Conservation (phyloP, 30 jellyfish, hydroid and myxozoan genomes). For the Mastigias papua region DNA sequence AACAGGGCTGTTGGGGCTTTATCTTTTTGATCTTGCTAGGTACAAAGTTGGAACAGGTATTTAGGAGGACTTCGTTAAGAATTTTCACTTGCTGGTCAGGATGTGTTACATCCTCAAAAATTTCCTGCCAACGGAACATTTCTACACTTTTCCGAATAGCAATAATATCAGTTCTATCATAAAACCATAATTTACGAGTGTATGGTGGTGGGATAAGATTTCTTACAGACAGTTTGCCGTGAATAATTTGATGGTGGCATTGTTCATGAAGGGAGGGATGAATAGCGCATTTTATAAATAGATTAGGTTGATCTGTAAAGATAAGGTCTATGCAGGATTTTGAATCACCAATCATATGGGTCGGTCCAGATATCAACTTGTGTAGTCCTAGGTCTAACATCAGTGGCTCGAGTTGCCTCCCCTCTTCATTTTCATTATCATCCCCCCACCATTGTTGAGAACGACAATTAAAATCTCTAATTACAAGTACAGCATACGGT, state of each 20-base stretch:
- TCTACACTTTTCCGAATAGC: background rate
- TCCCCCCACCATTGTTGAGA: constrained; percentile 53
- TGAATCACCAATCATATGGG: no score
- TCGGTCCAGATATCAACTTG: constrained; percentile 27
- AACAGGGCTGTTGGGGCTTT: background rate
- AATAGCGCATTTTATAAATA: background rate
- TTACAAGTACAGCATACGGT: no score
- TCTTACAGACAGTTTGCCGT: background rate
- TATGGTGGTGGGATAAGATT: background rate
- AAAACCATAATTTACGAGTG: background rate
- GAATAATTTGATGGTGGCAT: background rate
- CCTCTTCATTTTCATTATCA: constrained; percentile 56
- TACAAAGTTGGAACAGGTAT: background rate
- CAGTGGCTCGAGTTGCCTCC: constrained; percentile 45
- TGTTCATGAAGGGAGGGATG: background rate
- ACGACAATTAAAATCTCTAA: no score
- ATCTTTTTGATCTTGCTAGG: background rate
- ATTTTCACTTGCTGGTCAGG: background rate
- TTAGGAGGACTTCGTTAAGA: background rate
- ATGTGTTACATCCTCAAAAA: background rate
- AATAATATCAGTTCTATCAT: background rate
- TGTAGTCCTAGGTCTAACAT: constrained; percentile 53
- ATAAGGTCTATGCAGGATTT: no score
- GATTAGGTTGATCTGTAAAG: background rate
- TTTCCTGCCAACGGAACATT: background rate